Evolutionary conservation across 2,113 vertebrate species (phyloP), one percentile per base, ranked within the genome.

Genomic region (Callionymus lyra): DNA sequence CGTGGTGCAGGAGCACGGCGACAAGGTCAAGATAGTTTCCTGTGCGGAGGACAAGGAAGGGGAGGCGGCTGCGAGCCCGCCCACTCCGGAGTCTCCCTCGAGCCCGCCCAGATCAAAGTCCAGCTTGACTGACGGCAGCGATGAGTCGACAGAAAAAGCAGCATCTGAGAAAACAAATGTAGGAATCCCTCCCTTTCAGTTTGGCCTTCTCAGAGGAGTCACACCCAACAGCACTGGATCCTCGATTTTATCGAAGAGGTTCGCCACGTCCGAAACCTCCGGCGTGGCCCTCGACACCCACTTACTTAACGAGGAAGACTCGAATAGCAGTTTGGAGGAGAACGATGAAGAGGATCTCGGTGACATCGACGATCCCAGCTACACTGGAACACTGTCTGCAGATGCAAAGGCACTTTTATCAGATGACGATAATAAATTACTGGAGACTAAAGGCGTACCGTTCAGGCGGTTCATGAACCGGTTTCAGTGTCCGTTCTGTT

Each of bases 401-500:
- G 92, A 86, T 44, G 87, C 86, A 35, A 94, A 98, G 70, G 89
- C 92, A 67, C 82, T 96, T 61, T 86, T 98, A 82, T 87, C 90
- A 50, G 91, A 92, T 12, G 93, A 96, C 44, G 91, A 93, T 76
- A 91, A 92, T 74, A 96, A 97, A 74, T 77, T 97, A 39, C 69
- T 98, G 70, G 95, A 97, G 78, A 96, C 91, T 37, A 97, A 98
- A 80, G 95, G 95, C 51, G 91, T 98, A 74, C 92, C 90, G 0
- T 95, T 98, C 67, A 83, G 90, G 73, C 94, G 90, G 46, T 93
- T 92, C 65, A 91, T 96, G 90, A 96, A 98, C 72, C 85, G 91
- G 45, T 98, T 98, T 65, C 94, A 98, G 70, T 99, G 95, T 63
- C 94, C 94, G 47, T 98, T 98, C 75, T 99, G 95, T 64, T 91